phyloP scores from a whole-genome alignment of 1,140 invertebrate genomes.

The Orchestia grillus region DNA sequence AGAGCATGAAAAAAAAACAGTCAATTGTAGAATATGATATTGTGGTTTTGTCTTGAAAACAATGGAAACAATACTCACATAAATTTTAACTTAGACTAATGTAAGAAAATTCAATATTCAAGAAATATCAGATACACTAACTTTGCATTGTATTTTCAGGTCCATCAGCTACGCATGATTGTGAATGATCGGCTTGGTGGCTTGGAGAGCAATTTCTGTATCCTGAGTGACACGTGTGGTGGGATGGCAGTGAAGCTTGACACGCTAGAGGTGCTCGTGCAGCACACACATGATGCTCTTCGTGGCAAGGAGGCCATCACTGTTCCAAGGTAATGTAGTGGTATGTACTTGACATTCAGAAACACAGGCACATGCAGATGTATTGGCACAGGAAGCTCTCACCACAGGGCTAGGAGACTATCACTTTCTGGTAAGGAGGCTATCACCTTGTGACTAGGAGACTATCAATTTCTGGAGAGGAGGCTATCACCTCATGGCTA shows the following conservation, averaged over 20 bases:
- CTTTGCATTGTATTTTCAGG: constrained; percentile 1
- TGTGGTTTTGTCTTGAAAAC: not conserved
- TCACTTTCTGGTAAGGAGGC: no score
- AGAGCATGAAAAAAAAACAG: no score
- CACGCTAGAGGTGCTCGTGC: constrained; percentile 57
- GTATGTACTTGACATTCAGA: not conserved
- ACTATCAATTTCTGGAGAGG: no score
- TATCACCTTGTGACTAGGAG: no score
- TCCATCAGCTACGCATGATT: constrained; percentile 20
- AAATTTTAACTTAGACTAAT: not conserved
- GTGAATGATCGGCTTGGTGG: not conserved
- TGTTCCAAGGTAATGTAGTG: constrained; percentile 19
- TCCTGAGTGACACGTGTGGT: constrained; percentile 65
- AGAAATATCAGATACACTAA: not conserved
- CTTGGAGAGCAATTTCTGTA: constrained; percentile 65
- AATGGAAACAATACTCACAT: not conserved
- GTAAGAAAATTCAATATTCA: not conserved
- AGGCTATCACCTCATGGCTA: no score
- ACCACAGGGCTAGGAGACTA: no score
- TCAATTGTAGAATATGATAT: not conserved
- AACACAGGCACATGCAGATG: not conserved
- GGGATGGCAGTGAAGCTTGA: constrained; percentile 64
- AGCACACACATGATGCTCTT: constrained; percentile 12
- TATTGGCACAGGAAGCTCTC: no score
- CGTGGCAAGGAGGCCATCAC: constrained; percentile 36